Base-by-base conservation (phyloP, 2,888 invertebrate genomes). In the Axea sp. region DNA sequence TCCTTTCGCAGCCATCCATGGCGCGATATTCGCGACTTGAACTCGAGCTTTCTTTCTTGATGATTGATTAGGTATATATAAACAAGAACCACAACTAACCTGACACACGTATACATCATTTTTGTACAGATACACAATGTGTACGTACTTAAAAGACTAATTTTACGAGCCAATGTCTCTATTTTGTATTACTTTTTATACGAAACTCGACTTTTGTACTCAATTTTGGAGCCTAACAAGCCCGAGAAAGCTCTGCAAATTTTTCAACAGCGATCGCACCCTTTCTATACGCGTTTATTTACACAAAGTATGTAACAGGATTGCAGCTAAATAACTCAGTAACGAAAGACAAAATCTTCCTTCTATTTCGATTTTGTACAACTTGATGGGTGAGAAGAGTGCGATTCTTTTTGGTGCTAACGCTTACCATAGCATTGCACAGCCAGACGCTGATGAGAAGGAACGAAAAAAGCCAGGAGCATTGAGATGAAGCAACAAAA, bases 341-440 rank as follows among this genome's bases (percentile, higher is more conserved):
- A n/a, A n/a, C n/a, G n/a, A n/a, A n/a, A n/a, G n/a, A n/a, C n/a
- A n/a, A n/a, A n/a, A n/a, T n/a, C n/a, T 49, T 41, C 19, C 49
- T 57, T 45, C 12, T 14, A 14, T 22, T 45, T 45, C 33, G 35
- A 67, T n/a, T 57, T 17, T 3, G 28, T 28, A 30, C 15, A 3
- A 31, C n/a, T 45, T n/a, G 24, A 19, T 3, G 19, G 11, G 17
- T 30, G 41, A 14, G 78, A 69, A 19, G n/a, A n/a, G n/a, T n/a
- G 2, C 19, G 65, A 77, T 79, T 79, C 55, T 81, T 85, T 83
- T 86, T 86, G 86, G 87, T 87, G 87, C 86, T 87, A 86, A 82
- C 78, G 83, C 83, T 85, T 81, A 80, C 84, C 83, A 84, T 83
- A 84, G 76, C 86, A 87, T 86, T 86, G 83, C 87, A 87, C 87